phyloP scores from a whole-genome alignment of 1,140 invertebrate species.

The Pseudomyrmex pallidus region DNA sequence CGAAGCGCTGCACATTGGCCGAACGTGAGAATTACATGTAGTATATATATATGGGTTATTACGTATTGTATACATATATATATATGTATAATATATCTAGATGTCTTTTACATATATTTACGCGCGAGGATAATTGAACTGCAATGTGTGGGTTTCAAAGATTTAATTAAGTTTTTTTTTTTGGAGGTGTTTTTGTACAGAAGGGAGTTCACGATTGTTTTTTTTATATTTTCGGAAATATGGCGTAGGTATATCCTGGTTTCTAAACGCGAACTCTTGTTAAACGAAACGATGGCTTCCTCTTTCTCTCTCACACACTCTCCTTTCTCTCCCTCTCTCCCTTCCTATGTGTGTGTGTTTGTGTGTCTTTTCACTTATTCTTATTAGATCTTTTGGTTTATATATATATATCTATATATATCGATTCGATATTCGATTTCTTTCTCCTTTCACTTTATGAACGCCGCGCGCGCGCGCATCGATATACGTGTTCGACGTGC shows the following conservation, averaged over 20 bases:
- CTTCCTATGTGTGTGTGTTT: neutral
- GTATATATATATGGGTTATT: constrained; percentile 61
- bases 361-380: constrained; percentile 2
- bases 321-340: constrained; percentile 1
- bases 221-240: constrained; percentile 29
- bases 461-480: constrained; percentile 10
- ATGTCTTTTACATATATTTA: constrained; percentile 62
- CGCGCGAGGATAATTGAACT: constrained; percentile 35
- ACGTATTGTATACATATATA: constrained; percentile 17
- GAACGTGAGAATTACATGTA: constrained; percentile 72
- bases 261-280: constrained; percentile 28
- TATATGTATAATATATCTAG: constrained; percentile 54
- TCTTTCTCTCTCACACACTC: constrained; percentile 53
- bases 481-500: constrained; percentile 1
- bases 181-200: constrained; percentile 71
- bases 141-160: constrained; percentile 31
- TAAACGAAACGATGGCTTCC: constrained; percentile 61
- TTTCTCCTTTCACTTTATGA: constrained; percentile 7
- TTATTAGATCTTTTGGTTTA: constrained; percentile 22
- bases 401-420: neutral
- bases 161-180: constrained; percentile 68
- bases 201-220: constrained; percentile 50
- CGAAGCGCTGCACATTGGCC: constrained; percentile 81
- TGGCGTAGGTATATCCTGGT: neutral
- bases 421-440: neutral